Conservation (phyloP, 2,113 vertebrate species). For the Chaetodon trifascialis region DNA sequence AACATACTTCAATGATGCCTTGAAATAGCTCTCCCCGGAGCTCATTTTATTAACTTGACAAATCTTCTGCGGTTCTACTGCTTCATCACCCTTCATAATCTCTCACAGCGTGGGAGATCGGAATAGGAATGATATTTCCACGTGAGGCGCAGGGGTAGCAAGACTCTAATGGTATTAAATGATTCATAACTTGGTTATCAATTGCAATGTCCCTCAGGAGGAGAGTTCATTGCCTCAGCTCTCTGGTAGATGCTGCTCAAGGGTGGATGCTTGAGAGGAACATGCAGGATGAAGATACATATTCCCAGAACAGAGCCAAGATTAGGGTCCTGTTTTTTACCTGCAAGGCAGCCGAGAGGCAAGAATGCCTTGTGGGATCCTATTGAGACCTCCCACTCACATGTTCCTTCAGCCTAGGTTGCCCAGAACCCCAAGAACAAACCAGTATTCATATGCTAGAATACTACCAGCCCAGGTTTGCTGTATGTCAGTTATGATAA, state of each 20-base stretch:
- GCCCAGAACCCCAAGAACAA: neutral
- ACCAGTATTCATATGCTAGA: neutral
- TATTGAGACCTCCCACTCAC: neutral
- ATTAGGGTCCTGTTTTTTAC: slow-evolving; percentile 17
- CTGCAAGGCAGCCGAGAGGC: neutral
- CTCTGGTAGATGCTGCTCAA: slow-evolving; percentile 29
- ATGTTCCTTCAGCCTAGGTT: neutral
- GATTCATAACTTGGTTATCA: slow-evolving; percentile 75
- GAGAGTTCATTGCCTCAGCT: slow-evolving; percentile 53
- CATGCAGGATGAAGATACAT: slow-evolving; percentile 16
- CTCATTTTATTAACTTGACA: slow-evolving; percentile 78
- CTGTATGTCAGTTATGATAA: neutral
- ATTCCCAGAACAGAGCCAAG: slow-evolving; percentile 24
- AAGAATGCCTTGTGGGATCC: neutral
- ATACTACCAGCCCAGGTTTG: neutral
- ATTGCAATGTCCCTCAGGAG: slow-evolving; percentile 71
- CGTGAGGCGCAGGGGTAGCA: slow-evolving; percentile 56
- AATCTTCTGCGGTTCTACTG: slow-evolving; percentile 66
- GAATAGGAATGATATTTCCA: slow-evolving; percentile 59
- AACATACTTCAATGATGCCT: slow-evolving; percentile 65
- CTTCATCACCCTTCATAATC: slow-evolving; percentile 75
- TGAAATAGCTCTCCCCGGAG: slow-evolving; percentile 68
- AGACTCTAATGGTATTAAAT: slow-evolving; percentile 77
- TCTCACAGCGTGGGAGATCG: slow-evolving; percentile 44
- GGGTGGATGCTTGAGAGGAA: slow-evolving; percentile 14